These are phyloP conservation scores for Cyclophora punctaria DNA, from an alignment of 2,888 invertebrate genomes.

Conservation along the genomic window DNA sequence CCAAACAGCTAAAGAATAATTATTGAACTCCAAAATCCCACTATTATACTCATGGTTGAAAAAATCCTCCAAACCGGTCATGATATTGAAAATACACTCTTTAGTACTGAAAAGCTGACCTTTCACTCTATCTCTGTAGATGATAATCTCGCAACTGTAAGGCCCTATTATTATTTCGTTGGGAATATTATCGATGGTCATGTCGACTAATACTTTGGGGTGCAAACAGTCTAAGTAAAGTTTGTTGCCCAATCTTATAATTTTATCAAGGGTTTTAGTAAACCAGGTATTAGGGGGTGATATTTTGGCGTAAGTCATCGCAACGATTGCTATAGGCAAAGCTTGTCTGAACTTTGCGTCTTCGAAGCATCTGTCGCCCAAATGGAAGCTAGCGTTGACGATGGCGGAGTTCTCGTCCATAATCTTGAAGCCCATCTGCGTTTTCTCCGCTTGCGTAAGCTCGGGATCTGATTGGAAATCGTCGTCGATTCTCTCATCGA, in stretches of 20 bases:
- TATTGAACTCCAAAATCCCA: slow-evolving; percentile 76
- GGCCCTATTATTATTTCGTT: slow-evolving; percentile 74
- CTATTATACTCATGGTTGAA: slow-evolving; percentile 68
- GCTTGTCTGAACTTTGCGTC: slow-evolving; percentile 76
- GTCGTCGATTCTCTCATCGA: slow-evolving; percentile 55
- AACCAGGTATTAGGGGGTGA: slow-evolving; percentile 78
- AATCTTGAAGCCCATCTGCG: slow-evolving; percentile 72
- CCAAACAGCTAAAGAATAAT: slow-evolving; percentile 76
- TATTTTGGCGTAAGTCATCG: slow-evolving; percentile 78
- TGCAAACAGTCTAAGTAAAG: slow-evolving; percentile 70
- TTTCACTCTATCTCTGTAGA: slow-evolving; percentile 69
- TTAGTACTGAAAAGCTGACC: slow-evolving; percentile 66
- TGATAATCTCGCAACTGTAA: slow-evolving; percentile 73
- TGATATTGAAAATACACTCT: slow-evolving; percentile 69
- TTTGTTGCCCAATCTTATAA: slow-evolving; percentile 74
- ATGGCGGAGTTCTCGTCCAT: slow-evolving; percentile 73
- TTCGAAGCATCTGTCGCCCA: slow-evolving; percentile 75
- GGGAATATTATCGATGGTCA: slow-evolving; percentile 72
- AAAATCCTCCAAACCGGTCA: slow-evolving; percentile 64
- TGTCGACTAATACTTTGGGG: slow-evolving; percentile 62
- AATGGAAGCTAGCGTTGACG: slow-evolving; percentile 73
- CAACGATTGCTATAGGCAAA: slow-evolving; percentile 73
- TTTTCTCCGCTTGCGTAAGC: slow-evolving; percentile 61
- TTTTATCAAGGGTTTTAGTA: slow-evolving; percentile 73
- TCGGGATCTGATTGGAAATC: slow-evolving; percentile 67